Percentiles rank a stretch among this genome's conserved stretches.
Evolutionary conservation across 2,797 vertebrate genomes (phyloP).

Genomic region (Paramormyrops hopkinsi): DNA sequence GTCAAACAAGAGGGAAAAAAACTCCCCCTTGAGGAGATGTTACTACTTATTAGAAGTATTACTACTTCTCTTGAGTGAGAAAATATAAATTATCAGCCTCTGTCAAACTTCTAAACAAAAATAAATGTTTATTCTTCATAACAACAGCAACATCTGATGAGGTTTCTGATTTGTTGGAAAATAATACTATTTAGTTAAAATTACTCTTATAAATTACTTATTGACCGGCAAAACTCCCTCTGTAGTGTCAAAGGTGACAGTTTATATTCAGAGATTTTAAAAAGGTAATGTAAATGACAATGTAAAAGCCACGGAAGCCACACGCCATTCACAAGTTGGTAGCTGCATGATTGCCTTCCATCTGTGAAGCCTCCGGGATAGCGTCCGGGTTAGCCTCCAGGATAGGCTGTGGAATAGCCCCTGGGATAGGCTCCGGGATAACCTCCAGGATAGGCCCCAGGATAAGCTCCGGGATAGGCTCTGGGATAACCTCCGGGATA

Average conservation of each 20-base stretch:
- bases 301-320: not conserved
- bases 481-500: no score
- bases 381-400: no score
- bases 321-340: not conserved
- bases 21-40: not conserved
- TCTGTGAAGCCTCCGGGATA: not conserved
- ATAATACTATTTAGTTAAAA: not conserved
- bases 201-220: not conserved
- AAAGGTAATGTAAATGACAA: not conserved
- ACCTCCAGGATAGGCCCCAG: no score
- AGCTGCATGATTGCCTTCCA: not conserved
- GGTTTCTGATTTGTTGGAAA: not conserved
- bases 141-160: not conserved
- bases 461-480: no score
- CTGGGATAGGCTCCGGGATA: no score
- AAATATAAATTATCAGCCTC: not conserved
- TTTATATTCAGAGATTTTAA: not conserved
- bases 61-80: not conserved
- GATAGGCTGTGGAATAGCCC: no score
- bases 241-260: not conserved
- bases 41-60: no score
- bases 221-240: not conserved
- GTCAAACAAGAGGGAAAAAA: not conserved
- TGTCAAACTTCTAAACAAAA: not conserved
- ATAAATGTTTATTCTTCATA: not conserved